These are phyloP conservation scores for Nibea albiflora DNA, from an alignment of 2,113 vertebrate species.

Conservation along the genomic window DNA sequence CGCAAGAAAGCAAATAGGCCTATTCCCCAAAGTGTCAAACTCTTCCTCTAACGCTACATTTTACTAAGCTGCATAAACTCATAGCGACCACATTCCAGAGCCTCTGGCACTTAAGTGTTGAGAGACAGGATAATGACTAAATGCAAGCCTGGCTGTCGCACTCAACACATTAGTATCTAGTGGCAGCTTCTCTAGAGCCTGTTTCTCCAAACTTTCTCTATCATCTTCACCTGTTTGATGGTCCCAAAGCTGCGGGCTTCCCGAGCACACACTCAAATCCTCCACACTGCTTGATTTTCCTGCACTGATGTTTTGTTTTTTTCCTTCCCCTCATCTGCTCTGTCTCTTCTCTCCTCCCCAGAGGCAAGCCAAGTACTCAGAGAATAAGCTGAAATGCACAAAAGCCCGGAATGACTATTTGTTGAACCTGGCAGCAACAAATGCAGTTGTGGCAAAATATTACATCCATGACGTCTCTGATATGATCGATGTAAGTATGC, in stretches of 20 bases:
- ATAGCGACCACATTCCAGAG: constrained; percentile 2
- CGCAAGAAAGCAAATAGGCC: background rate
- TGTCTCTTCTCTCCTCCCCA: constrained; percentile 76
- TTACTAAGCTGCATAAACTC: background rate
- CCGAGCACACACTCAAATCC: constrained; percentile 33
- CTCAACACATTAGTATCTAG: constrained; percentile 26
- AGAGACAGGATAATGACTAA: constrained; percentile 33
- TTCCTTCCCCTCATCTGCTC: constrained; percentile 19
- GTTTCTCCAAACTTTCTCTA: constrained; percentile 14
- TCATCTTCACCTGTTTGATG: constrained; percentile 28
- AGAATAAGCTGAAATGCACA: constrained; percentile 99
- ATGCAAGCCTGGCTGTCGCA: constrained; percentile 25
- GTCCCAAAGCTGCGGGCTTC: constrained; percentile 31
- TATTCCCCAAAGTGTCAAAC: background rate
- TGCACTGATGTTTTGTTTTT: constrained; percentile 38
- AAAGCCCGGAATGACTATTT: constrained; percentile 98
- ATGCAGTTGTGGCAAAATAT: constrained; percentile 96
- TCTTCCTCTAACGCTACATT: background rate
- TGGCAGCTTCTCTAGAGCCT: constrained; percentile 40
- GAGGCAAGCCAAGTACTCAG: constrained; percentile 98
- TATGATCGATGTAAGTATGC: constrained; percentile 95
- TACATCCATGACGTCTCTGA: constrained; percentile 99
- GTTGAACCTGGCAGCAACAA: constrained; percentile 96
- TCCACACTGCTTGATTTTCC: constrained; percentile 23
- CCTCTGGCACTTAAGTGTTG: constrained; percentile 2